Evolutionary conservation across 2,888 invertebrate species (phyloP).

Genomic region (Sthenelais limicola): DNA sequence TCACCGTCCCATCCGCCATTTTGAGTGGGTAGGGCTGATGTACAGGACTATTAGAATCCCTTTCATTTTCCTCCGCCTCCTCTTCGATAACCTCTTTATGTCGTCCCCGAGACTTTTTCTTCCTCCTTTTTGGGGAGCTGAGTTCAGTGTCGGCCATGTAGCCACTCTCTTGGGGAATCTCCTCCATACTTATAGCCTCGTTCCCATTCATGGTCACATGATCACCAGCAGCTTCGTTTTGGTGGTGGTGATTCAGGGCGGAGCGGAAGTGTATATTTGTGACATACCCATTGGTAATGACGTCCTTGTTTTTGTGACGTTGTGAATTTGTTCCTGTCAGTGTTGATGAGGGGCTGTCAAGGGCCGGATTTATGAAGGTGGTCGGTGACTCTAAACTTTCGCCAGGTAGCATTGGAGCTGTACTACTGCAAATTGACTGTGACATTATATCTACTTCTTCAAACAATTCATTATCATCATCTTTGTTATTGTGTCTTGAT

Average conservation of each 20-base stretch:
- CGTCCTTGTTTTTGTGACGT: not conserved
- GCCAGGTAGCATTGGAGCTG: conserved; percentile 20
- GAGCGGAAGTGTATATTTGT: not conserved
- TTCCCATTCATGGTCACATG: not conserved
- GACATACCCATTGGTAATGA: conserved; percentile 35
- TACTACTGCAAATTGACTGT: conserved; percentile 25
- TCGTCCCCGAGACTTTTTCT: conserved; percentile 30
- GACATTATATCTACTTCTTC: conserved; percentile 36
- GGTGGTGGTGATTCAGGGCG: not conserved
- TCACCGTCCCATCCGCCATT: conserved; percentile 49
- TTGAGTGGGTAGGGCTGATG: conserved; percentile 47
- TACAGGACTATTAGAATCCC: conserved; percentile 23
- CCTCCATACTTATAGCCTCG: conserved; percentile 1
- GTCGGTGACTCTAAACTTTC: conserved; percentile 24
- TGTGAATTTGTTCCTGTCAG: not conserved
- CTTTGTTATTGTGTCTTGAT: not conserved
- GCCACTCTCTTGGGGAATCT: conserved; percentile 51
- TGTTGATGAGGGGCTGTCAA: not conserved
- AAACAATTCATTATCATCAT: not conserved
- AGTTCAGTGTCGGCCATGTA: conserved; percentile 59
- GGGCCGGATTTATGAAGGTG: conserved; percentile 25
- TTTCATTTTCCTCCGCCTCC: conserved; percentile 11
- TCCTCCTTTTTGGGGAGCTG: conserved; percentile 42
- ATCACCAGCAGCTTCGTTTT: not conserved
- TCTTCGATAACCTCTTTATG: conserved; percentile 3